Evolutionary conservation across 2,888 invertebrate species (phyloP), one percentile per base, ranked within the genome.

Genomic region (Caenorhabditis panamensis): DNA sequence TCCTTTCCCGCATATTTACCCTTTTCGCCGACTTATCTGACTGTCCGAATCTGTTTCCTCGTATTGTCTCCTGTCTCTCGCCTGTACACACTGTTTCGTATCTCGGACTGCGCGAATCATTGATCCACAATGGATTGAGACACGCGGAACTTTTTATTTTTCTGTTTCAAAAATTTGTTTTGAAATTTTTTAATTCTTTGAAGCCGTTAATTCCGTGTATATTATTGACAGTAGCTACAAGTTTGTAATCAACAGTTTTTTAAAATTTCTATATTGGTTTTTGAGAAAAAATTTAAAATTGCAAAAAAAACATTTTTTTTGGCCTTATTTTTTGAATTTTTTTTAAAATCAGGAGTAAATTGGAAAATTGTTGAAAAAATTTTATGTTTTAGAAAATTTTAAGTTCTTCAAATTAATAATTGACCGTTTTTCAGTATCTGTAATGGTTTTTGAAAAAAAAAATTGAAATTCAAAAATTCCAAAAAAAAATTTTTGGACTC

Each of bases 1-100:
- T 16, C n/a, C 44, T 16, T 53, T 68, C 47, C 68, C 69, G 69
- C 71, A 53, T 71, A 62, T 71, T 71, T 71, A 62, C 71, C 71
- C 20, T 18, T 18, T 18, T 18, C 47, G 18, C 6, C 18, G 47
- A 47, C 47, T 47, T 61, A 59, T 53, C 47, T 68, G 18, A 18
- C 31, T 49, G 26, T 31, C 31, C 49, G 11, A 51, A 71, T 59
- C 71, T 51, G 69, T 31, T 31, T 31, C 9, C 31, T 61, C 41
- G 51, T 16, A 37, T 18, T 24, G 26, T 68, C 31, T 69, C 26
- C 61, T 51, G 18, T 31, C 31, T 9, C 31, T 31, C 31, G 8
- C 11, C 41, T 6, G n/a, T n/a, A n/a, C n/a, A n/a, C n/a, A n/a
- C n/a, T n/a, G n/a, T n/a, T n/a, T n/a, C n/a, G n/a, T n/a, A n/a